These are phyloP conservation scores for Hephaestus fuliginosus DNA, from an alignment of 2,797 vertebrate species.

Conservation along the genomic window DNA sequence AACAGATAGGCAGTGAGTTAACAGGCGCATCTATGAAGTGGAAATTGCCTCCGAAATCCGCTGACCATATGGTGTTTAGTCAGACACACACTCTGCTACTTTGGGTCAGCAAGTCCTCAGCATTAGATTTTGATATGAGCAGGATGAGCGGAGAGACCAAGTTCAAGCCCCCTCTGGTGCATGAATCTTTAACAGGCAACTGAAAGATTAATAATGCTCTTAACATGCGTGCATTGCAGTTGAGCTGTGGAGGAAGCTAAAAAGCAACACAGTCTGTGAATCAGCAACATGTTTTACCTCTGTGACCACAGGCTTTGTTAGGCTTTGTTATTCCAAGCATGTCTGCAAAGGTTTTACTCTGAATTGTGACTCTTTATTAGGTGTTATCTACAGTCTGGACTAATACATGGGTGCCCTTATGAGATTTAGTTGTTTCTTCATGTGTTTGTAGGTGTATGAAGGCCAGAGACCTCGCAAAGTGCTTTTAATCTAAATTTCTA, in stretches of 20 bases:
- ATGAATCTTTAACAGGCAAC: conserved; percentile 69
- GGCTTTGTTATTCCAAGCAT: neutral
- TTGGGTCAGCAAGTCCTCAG: conserved; percentile 18
- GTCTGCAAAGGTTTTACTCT: neutral
- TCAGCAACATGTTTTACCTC: neutral
- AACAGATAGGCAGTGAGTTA: neutral
- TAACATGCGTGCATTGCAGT: conserved; percentile 19
- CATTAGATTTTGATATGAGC: conserved; percentile 29
- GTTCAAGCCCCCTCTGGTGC: conserved; percentile 45
- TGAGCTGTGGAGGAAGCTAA: conserved; percentile 6
- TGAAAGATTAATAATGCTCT: conserved; percentile 74
- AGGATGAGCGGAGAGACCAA: conserved; percentile 35
- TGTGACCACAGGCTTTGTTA: conserved; percentile 1
- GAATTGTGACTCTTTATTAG: neutral
- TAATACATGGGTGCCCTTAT: neutral
- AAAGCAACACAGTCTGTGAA: neutral
- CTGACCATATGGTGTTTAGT: conserved; percentile 17
- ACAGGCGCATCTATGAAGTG: neutral
- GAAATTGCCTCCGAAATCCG: conserved; percentile 24
- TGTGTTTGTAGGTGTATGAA: neutral
- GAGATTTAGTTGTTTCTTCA: neutral
- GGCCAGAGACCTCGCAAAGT: neutral
- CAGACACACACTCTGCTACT: neutral
- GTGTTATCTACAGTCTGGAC: neutral
- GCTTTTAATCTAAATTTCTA: neutral